A percentile compares a stretch with the other conserved stretches of the same genome.
Conservation (phyloP, 2,113 vertebrate genomes). For the Corythoichthys intestinalis region DNA sequence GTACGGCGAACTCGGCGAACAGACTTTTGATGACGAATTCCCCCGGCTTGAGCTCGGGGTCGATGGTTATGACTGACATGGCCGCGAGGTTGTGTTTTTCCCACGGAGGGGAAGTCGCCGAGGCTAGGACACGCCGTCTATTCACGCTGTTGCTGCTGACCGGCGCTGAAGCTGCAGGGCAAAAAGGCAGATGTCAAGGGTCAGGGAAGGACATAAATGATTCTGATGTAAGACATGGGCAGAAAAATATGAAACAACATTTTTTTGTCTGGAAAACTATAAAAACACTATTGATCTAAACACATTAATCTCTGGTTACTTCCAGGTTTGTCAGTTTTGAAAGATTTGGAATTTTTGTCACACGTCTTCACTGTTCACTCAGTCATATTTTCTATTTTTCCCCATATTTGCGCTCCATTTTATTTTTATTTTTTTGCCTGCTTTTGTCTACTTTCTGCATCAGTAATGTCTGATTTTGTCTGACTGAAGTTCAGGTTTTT, state of each 20-base stretch:
- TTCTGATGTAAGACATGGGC: slow-evolving; percentile 8
- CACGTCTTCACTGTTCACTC: too few species aligned
- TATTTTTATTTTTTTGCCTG: too few species aligned
- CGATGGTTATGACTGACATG: slow-evolving; percentile 98
- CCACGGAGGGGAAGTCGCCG: slow-evolving; percentile 62
- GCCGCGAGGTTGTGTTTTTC: slow-evolving; percentile 66
- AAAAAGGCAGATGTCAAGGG: slow-evolving; percentile 22
- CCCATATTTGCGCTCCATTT: too few species aligned
- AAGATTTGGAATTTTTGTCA: too few species aligned
- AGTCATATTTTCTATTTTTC: too few species aligned
- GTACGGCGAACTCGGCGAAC: slow-evolving; percentile 96
- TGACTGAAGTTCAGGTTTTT: too few species aligned
- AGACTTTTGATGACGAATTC: slow-evolving; percentile 99
- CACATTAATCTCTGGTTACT: too few species aligned
- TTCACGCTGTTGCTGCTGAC: slow-evolving; percentile 83
- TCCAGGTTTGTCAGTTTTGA: too few species aligned
- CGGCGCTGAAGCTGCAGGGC: slow-evolving; percentile 79
- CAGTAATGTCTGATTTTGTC: too few species aligned
- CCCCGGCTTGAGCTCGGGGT: slow-evolving; percentile 97
- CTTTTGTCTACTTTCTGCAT: too few species aligned
- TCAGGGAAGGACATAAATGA: slow-evolving; percentile 29
- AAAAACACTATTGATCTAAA: too few species aligned
- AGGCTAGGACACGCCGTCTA: slow-evolving; percentile 63
- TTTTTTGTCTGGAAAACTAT: too few species aligned
- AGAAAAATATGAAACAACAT: neutral